Evolutionary conservation across 2,888 invertebrate species (phyloP), one percentile per base, ranked within the genome.

Genomic region (Antheraea assamensis): DNA sequence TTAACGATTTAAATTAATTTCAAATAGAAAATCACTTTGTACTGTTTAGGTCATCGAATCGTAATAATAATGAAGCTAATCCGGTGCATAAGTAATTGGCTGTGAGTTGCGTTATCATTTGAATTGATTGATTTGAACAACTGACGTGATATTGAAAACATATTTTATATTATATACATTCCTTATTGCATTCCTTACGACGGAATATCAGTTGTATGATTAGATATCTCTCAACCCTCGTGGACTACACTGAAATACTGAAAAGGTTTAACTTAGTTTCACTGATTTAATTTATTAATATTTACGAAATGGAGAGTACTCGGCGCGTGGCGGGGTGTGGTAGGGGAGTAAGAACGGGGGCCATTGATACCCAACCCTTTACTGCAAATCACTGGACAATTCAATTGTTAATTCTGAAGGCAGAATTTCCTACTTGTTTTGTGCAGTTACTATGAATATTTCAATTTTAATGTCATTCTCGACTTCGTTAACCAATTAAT

Each of bases 191-290:
- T 42, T 42, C 42, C 42, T 13, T 13, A 42, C 2, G 42, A 42
- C 5, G 35, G 35, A 35, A 35, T 3, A 5, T 5, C 5, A 42
- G 42, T 42, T 42, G 42, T 42, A 13, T 42, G 13, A 42, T 42
- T 13, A 1, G 42, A 42, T 19, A 1, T 19, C 2, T 21, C 52
- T 1, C 5, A 19, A 15, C 55, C 55, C 55, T 55, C 55, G 21
- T 19, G 55, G n/a, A n/a, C 55, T 21, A n/a, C n/a, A 10, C 55
- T 55, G 55, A 55, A 55, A 10, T 2, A 55, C 55, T 55, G 8
- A 58, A 24, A 58, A 24, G 58, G 58, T 24, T 58, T 58, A 58
- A 58, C 58, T 58, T 58, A n/a, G n/a, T 58, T 58, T 58, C 24
- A 58, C 58, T 24, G 24, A 58, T 58, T 58, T 24, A 58, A 24